Evolutionary conservation across 2,888 invertebrate species (phyloP), one percentile per base, ranked within the genome.

Genomic region (Metallyticus violacea): DNA sequence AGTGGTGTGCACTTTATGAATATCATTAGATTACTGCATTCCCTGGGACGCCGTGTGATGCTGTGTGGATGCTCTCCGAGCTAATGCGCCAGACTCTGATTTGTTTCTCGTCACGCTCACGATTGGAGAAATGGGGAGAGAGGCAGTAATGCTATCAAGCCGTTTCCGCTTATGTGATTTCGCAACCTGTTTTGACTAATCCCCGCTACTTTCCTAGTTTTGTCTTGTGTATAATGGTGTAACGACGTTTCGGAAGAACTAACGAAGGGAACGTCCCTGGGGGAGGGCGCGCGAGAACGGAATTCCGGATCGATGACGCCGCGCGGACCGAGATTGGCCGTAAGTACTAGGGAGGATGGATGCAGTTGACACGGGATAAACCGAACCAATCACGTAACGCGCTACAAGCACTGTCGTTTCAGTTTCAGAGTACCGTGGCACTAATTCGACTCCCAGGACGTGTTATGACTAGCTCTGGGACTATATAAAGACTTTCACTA

Each of bases 281-380:
- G 40, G 80, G 26, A 9, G n/a, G 7, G 79, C 15, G 79, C 81
- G 62, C 26, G 81, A n/a, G n/a, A n/a, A n/a, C n/a, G n/a, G n/a
- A n/a, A n/a, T n/a, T n/a, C n/a, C n/a, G n/a, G n/a, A 40, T 84
- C 84, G 84, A 84, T 84, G 84, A 84, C 22, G 28, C 77, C 76
- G 28, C 84, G 84, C 26, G 77, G 28, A 28, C 85, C 28, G 79
- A 85, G 85, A 85, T 85, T 85, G 85, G 85, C 62, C 78, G 30
- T 25, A 84, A 84, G 27, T 26, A 79, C 80, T 27, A 85, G 85
- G 85, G n/a, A n/a, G n/a, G n/a, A n/a, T n/a, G n/a, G 85, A 81
- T 27, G 85, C 77, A 85, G 7, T 78, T 80, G 85, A 85, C 77
- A 81, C 40, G 81, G 81, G 76, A 26, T 81, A 79, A 85, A 79